phyloP scores from a whole-genome alignment of 2,797 vertebrate species.

The Lemur catta region DNA sequence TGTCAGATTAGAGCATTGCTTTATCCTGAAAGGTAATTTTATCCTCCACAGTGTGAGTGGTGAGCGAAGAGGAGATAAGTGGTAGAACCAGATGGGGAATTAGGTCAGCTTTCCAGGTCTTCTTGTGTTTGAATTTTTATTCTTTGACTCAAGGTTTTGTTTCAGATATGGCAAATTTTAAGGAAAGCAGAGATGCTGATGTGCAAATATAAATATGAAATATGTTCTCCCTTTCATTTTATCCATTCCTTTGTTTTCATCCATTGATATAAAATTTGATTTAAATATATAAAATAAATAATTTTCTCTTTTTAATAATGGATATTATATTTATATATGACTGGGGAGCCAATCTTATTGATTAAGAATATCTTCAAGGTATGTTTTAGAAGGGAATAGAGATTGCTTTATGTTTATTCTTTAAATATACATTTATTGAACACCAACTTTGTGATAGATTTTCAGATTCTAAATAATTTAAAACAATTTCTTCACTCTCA shows the following conservation, averaged over 20 bases:
- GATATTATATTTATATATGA: background rate
- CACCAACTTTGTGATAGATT: background rate
- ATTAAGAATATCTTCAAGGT: background rate
- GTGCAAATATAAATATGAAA: background rate
- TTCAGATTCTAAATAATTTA: background rate
- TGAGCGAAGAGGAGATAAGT: background rate
- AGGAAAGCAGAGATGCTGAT: background rate
- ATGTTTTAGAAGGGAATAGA: background rate
- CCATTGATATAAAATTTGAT: background rate
- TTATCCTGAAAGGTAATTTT: background rate
- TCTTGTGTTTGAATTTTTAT: background rate
- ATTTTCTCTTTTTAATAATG: background rate
- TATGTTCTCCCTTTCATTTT: background rate
- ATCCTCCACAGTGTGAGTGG: background rate
- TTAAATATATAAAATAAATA: background rate
- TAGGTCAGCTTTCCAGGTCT: background rate
- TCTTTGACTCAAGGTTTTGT: background rate
- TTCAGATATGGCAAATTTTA: slow-evolving; percentile 12
- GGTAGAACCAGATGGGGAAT: background rate
- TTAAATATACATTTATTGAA: background rate
- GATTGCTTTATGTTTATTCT: background rate
- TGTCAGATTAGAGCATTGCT: background rate
- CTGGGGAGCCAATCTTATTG: background rate
- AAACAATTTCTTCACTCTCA: background rate
- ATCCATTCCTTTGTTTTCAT: background rate